Evolutionary conservation across 2,888 invertebrate genomes (phyloP), one percentile per base, ranked within the genome.

Genomic region (Mermis nigrescens): DNA sequence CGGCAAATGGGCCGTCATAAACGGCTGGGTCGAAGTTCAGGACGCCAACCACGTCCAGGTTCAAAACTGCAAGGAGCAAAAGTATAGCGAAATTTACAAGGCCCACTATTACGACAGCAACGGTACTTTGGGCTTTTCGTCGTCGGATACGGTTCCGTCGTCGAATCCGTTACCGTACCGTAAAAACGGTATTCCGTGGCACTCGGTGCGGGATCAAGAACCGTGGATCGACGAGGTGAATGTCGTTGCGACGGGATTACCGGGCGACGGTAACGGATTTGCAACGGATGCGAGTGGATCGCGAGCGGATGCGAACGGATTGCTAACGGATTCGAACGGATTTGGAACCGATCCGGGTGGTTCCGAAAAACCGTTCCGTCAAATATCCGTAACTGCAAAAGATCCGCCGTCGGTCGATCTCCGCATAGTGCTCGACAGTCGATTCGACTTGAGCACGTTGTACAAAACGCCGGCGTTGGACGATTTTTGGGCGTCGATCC

Each of bases 401-500:
- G 38, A 55, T 32, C 24, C 59, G 24, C 32, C 55, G 12, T n/a
- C 31, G 2, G 3, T 59, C 15, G 28, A 32, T 3, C 3, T 59
- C 15, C 12, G 24, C 3, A 2, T 56, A 7, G 4, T 3, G 2
- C 26, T 59, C 2, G 27, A 57, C 7, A 52, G 59, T 22, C 31
- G 12, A 31, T 19, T 52, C 26, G 19, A 46, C 2, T 28, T 59
- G 4, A 2, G 22, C 3, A 27, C 45, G 31, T 27, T 7, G 2
- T 32, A n/a, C 46, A 38, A 57, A 26, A 7, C 19, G 2, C 45
- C 55, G 4, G 26, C 24, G 2, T n/a, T 59, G 29, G 59, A 52
- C 24, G 59, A 57, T 12, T 69, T 69, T 60, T 58, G 59, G 46
- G 69, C 69, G n/a, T 53, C 62, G 0, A 67, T 69, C 29, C 63